These are phyloP conservation scores for Macrotis lagotis DNA, from an alignment of 2,113 vertebrate species.

Conservation along the genomic window DNA sequence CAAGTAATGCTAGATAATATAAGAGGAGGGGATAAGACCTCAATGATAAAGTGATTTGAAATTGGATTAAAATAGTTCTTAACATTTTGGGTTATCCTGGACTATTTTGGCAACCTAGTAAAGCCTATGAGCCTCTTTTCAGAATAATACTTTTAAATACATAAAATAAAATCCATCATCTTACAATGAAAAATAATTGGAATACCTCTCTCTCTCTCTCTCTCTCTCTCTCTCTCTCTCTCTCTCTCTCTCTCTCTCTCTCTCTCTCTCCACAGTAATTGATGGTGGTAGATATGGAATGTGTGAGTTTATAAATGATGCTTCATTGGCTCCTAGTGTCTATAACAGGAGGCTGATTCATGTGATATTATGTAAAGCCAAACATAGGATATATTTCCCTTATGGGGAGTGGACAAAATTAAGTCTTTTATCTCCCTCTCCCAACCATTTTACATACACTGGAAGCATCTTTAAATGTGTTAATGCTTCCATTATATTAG, in stretches of 20 bases:
- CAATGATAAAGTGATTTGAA: not conserved
- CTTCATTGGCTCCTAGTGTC: not conserved
- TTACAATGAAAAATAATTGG: not conserved
- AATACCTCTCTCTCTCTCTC: not conserved
- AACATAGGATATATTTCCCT: constrained; percentile 8
- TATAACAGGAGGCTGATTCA: not conserved
- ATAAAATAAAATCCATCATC: not conserved
- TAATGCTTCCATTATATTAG: constrained; percentile 59
- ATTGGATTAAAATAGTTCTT: not conserved
- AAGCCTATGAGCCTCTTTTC: not conserved
- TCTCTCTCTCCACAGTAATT: not conserved
- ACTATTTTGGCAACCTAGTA: not conserved
- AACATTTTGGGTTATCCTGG: not conserved
- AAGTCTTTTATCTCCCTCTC: not conserved
- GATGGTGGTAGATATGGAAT: not conserved
- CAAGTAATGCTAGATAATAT: not conserved
- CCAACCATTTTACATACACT: constrained; percentile 24
- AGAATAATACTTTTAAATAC: not conserved
- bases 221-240: too few species aligned
- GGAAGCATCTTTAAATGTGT: constrained; percentile 55
- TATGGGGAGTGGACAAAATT: constrained; percentile 23
- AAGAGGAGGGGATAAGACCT: not conserved
- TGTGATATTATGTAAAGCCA: constrained; percentile 34
- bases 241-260: too few species aligned
- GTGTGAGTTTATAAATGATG: not conserved